Percentiles rank a stretch among this genome's conserved stretches.
Conservation (phyloP, 2,797 vertebrate genomes). For the Anguilla anguilla region DNA sequence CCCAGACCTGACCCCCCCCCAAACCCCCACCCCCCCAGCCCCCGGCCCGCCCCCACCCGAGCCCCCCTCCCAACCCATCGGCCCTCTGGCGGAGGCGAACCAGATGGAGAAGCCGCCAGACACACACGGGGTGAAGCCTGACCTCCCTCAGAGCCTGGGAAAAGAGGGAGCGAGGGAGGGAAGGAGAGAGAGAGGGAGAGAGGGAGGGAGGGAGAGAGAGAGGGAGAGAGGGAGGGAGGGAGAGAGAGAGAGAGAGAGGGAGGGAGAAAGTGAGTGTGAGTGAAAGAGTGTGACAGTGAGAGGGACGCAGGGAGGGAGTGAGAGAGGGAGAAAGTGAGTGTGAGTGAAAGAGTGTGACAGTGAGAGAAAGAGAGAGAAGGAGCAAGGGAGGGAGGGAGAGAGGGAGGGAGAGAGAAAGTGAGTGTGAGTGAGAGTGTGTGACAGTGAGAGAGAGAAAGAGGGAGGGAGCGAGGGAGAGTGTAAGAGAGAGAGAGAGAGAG, state of each 20-base stretch:
- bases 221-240: not conserved
- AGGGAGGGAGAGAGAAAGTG: too few species aligned
- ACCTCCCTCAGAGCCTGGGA: not conserved
- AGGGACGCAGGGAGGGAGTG: too few species aligned
- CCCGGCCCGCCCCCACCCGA: slow-evolving; percentile 39
- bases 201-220: too few species aligned
- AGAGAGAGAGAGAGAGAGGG: not conserved
- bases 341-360: too few species aligned
- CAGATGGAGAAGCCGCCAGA: not conserved
- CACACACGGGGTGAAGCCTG: not conserved
- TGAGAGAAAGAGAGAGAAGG: too few species aligned
- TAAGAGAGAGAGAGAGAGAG: not conserved
- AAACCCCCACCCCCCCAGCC: slow-evolving; percentile 43
- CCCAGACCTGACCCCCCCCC: not conserved
- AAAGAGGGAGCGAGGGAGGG: not conserved
- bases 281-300: not conserved
- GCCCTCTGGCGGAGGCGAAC: slow-evolving; percentile 9
- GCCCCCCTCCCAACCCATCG: slow-evolving; percentile 28
- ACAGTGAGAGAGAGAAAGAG: too few species aligned
- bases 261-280: too few species aligned
- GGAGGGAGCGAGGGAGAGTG: not conserved
- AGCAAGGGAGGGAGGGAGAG: not conserved
- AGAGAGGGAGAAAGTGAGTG: too few species aligned
- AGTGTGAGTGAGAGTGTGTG: not conserved
- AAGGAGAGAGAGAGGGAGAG: not conserved